Conservation (phyloP, 2,888 invertebrate species). For the Caenorhabditis sp. region DNA sequence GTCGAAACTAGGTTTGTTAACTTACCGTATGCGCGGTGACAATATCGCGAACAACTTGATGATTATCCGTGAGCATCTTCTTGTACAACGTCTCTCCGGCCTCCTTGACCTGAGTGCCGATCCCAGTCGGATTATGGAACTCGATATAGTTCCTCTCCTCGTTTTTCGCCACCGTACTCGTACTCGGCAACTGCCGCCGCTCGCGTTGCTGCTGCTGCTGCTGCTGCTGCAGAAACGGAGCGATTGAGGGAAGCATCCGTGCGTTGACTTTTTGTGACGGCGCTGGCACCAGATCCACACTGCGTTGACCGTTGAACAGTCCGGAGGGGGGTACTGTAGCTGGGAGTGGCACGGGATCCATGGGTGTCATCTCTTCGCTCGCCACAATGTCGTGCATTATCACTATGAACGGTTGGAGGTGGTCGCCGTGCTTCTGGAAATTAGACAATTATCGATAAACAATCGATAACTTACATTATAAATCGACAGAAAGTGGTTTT, state of each 20-base stretch:
- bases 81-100: constrained; percentile 17
- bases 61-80: constrained; percentile 59
- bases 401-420: constrained; percentile 72
- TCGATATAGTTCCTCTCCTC: constrained; percentile 36
- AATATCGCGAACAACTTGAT: constrained; percentile 69
- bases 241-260: no score
- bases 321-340: constrained; percentile 15
- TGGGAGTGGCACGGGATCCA: constrained; percentile 6
- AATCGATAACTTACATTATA: constrained; percentile 73
- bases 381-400: constrained; percentile 75
- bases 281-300: constrained; percentile 13
- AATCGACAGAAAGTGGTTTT: constrained; percentile 73
- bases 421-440: constrained; percentile 76
- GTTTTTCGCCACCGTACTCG: background rate
- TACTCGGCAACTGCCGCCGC: no score
- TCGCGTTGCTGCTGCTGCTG: no score
- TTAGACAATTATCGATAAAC: background rate
- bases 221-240: no score
- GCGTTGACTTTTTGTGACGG: background rate
- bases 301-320: constrained; percentile 34
- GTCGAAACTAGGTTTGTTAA: background rate
- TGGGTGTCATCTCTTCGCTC: constrained; percentile 54
- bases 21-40: constrained; percentile 60
- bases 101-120: constrained; percentile 24
- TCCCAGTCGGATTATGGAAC: constrained; percentile 25